Conservation (phyloP, 2,888 invertebrate genomes). For the Muschampia plurimacula region DNA sequence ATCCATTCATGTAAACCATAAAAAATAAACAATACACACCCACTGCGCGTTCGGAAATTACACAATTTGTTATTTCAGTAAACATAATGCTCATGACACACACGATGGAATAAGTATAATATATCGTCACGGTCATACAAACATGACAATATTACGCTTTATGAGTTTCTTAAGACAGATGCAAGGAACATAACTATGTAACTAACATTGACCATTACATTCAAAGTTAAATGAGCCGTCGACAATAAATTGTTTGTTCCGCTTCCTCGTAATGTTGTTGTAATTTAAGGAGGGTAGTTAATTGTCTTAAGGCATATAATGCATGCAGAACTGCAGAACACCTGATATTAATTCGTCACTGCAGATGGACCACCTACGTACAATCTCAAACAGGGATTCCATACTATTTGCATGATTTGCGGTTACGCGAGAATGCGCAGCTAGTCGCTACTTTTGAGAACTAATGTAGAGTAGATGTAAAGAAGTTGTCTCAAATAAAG, state of each 20-base stretch:
- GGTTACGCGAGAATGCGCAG: too few species aligned
- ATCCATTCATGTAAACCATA: neutral
- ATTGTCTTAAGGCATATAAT: neutral
- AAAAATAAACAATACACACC: neutral
- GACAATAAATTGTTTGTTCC: constrained; percentile 7
- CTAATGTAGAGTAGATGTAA: too few species aligned
- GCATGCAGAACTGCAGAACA: neutral
- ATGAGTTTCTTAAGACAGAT: constrained; percentile 25
- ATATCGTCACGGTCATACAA: constrained; percentile 15
- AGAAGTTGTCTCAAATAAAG: too few species aligned
- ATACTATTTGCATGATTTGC: too few species aligned
- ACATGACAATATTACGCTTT: constrained; percentile 19
- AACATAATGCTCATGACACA: neutral
- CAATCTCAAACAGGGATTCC: too few species aligned
- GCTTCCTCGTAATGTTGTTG: constrained; percentile 11
- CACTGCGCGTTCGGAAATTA: neutral
- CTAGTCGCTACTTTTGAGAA: too few species aligned
- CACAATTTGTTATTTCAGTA: neutral
- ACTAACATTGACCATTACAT: constrained; percentile 19
- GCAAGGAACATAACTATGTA: constrained; percentile 6
- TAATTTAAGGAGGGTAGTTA: neutral
- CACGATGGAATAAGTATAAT: neutral
- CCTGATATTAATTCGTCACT: neutral
- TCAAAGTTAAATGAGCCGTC: constrained; percentile 24
- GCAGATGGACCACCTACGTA: too few species aligned